Base-by-base conservation (phyloP, 2,113 vertebrate genomes). In the Petaurus breviceps region DNA sequence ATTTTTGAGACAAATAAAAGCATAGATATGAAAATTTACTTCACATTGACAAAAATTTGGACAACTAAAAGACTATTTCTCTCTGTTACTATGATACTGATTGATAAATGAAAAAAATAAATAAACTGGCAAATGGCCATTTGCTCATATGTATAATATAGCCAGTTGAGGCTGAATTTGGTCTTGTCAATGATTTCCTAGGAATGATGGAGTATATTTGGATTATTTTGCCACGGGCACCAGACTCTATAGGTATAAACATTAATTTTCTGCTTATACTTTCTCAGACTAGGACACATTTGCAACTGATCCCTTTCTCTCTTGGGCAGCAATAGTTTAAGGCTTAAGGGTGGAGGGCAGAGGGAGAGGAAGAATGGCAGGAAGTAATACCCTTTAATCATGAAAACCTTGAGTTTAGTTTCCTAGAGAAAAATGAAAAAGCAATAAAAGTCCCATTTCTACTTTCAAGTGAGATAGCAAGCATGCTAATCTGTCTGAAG, bases 1-100 rank as follows among this genome's bases (percentile, higher is more conserved):
- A 89, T 95, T 97, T 92, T 28, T 12, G 57, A 51, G 96, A 91
- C 12, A 68, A 96, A 95, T 91, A 95, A 28, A 92, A 97, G 97
- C 92, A 84, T 37, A 90, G 89, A 25, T 55, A 53, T 52, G 28
- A 47, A 94, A 95, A 95, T 91, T 28, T 37, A 11, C 14, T 43
- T 43, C 37, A 77, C 43, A 37, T n/a, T 5, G 0, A 84, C 68
- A 43, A 84, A 8, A 95, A 49, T 25, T 91, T 94, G 43, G 55
- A 90, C 91, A 95, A 84, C 19, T 53, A 84, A 54, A 93, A 95
- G 93, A 93, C 50, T 52, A 93, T 93, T 53, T 52, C n/a, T 95
- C 47, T 95, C 94, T 91, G 55, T 92, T 55, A 90, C 93, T 91
- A 95, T 47, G 19, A 92, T 43, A 77, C 93, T 52, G 90, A 47